Conservation (phyloP, 2,113 vertebrate species). For the Cichladusa arquata region DNA sequence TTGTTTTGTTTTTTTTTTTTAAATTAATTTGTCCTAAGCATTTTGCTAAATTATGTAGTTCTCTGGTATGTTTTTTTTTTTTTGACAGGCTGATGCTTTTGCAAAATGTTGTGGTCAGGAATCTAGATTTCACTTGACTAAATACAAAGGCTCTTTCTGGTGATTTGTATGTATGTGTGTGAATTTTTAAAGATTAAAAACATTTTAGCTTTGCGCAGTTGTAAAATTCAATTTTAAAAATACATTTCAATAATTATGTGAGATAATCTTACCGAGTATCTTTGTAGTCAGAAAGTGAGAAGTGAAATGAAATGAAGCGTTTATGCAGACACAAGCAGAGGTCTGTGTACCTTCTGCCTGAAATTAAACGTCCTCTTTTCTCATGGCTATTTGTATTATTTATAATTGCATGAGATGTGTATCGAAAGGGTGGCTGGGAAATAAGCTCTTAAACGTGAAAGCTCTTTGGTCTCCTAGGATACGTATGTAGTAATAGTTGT, state of each 20-base stretch:
- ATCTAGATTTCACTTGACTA: neutral
- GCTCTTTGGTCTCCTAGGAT: conserved; percentile 70
- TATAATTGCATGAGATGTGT: conserved; percentile 43
- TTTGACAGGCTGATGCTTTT: neutral
- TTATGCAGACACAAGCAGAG: neutral
- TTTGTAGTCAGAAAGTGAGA: neutral
- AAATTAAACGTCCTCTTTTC: neutral
- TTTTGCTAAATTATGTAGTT: neutral
- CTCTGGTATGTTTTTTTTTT: neutral
- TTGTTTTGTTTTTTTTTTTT: neutral
- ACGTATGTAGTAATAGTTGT: conserved; percentile 43
- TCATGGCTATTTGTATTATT: conserved; percentile 41
- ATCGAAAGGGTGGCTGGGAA: conserved; percentile 22
- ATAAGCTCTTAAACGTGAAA: conserved; percentile 45
- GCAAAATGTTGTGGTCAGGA: neutral
- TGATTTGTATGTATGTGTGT: neutral
- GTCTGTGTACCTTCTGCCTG: neutral
- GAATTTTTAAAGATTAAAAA: neutral
- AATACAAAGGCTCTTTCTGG: neutral
- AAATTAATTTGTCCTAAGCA: neutral
- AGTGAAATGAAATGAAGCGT: neutral
- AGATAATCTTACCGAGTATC: neutral
- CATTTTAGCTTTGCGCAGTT: neutral
- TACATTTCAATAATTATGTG: neutral
- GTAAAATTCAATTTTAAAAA: neutral